Percentiles rank a stretch among this genome's conserved stretches.
Conservation (phyloP, 2,797 vertebrate genomes). For the Chelmon rostratus region DNA sequence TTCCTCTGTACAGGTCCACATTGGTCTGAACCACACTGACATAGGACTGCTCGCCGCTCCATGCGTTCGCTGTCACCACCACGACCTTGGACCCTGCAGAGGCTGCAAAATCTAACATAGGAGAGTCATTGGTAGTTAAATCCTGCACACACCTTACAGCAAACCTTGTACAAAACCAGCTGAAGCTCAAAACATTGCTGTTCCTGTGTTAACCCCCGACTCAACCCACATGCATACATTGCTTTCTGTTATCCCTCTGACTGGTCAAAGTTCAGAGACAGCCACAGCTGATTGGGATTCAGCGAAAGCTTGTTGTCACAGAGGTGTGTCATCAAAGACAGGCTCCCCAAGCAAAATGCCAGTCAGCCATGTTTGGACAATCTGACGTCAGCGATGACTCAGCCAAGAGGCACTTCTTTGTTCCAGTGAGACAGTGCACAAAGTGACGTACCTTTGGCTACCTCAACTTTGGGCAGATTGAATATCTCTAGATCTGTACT, state of each 20-base stretch:
- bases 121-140: background rate
- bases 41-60: conserved; percentile 93
- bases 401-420: background rate
- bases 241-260: background rate
- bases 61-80: conserved; percentile 92
- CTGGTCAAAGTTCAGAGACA: background rate
- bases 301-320: background rate
- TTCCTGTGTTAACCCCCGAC: background rate
- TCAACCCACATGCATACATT: background rate
- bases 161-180: background rate
- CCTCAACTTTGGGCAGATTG: conserved; percentile 91
- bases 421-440: background rate
- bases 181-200: background rate
- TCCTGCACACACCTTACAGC: background rate
- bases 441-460: conserved; percentile 89
- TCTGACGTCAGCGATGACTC: conserved; percentile 22
- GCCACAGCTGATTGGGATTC: background rate
- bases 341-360: background rate
- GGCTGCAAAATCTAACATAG: conserved; percentile 88
- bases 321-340: background rate
- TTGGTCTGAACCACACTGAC: conserved; percentile 93
- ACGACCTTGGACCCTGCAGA: conserved; percentile 91
- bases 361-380: background rate
- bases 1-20: conserved; percentile 91
- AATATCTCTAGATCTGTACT: conserved; percentile 94